Evolutionary conservation across 1,140 invertebrate genomes (phyloP), one percentile per base, ranked within the genome.

Genomic region (Drosophila elegans): DNA sequence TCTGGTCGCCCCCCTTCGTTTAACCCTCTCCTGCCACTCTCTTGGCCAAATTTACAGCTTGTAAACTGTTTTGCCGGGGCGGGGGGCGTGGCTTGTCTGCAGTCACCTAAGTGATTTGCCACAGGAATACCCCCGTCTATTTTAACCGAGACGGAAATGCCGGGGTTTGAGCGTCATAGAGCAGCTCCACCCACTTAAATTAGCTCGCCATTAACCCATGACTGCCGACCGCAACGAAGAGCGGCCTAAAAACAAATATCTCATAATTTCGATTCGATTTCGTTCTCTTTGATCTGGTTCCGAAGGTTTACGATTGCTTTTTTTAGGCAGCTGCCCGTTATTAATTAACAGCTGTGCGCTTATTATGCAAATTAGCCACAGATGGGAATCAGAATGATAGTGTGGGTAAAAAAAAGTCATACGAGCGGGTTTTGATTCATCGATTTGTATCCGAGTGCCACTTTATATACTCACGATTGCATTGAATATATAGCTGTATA

Each of bases 331-430:
- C 64, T 81, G 82, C 54, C 73, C 72, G 75, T 89, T 88, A 89
- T 83, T 88, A 89, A 89, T 88, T 83, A 88, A 89, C 83, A 88
- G 84, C 83, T 89, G 83, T 80, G 84, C 80, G 83, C 80, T 74
- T 88, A 80, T 77, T 88, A 89, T 88, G 84, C 76, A 88, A 89
- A 88, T 89, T 68, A 45, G 73, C 64, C 64, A 78, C 82, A 78
- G 75, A 83, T 79, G 83, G 68, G 64, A 52, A 60, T n/a, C 61
- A 42, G 36, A 53, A 42, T 9, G 48, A 56, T 56, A 57, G 61
- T 55, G 74, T 63, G 66, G 68, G 57, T 36, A 48, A 63, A 61
- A 49, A 54, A 59, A 54, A 59, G 29, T 68, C 44, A 21, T 11
- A 41, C 44, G 12, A 67, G 16, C 62, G n/a, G 53, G 63, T 56